Conservation (phyloP, 2,113 vertebrate genomes). For the Cottus gobio region DNA sequence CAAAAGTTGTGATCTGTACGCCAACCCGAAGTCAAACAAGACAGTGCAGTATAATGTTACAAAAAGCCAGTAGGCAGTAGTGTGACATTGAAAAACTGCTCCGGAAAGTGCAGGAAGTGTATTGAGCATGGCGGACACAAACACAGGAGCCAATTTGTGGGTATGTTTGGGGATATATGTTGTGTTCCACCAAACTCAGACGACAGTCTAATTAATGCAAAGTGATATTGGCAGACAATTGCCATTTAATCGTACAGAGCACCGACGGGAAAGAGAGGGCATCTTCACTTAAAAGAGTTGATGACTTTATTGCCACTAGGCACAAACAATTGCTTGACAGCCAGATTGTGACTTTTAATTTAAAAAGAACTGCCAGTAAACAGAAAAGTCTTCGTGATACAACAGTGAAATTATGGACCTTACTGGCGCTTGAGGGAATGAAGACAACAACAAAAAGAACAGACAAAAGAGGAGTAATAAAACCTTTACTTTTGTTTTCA, state of each 20-base stretch:
- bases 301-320: constrained; percentile 76
- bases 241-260: constrained; percentile 77
- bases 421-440: constrained; percentile 59
- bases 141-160: constrained; percentile 17
- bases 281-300: constrained; percentile 78
- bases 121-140: not conserved
- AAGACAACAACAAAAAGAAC: constrained; percentile 45
- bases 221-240: constrained; percentile 78
- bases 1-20: constrained; percentile 58
- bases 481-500: constrained; percentile 52
- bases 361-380: constrained; percentile 76
- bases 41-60: constrained; percentile 6
- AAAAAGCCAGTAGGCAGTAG: constrained; percentile 7
- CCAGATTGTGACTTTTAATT: constrained; percentile 82
- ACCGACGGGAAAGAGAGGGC: constrained; percentile 66
- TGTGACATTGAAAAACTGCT: constrained; percentile 17
- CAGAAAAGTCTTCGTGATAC: constrained; percentile 62
- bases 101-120: not conserved
- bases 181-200: constrained; percentile 53
- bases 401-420: constrained; percentile 71
- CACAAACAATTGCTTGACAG: constrained; percentile 77
- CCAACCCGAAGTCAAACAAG: constrained; percentile 42
- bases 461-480: constrained; percentile 41
- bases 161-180: constrained; percentile 31
- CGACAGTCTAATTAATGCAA: constrained; percentile 74